Evolutionary conservation across 1,140 invertebrate species (phyloP).

Genomic region (Drosophila sp.): DNA sequence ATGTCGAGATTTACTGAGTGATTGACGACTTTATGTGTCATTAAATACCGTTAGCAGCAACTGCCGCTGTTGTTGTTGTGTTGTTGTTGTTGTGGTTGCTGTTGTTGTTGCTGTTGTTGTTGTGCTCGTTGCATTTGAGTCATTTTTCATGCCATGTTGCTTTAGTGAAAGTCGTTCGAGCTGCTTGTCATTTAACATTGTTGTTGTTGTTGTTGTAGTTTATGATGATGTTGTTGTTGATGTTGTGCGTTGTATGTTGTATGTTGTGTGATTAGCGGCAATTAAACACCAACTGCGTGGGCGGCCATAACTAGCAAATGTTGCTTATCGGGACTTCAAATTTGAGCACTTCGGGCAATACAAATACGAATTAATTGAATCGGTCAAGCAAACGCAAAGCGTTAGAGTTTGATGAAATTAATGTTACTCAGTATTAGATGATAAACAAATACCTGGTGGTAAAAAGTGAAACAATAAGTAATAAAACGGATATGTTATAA

Average conservation of each 20-base stretch:
- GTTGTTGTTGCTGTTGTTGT: conserved; percentile 19
- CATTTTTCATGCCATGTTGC: conserved; percentile 55
- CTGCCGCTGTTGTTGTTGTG: conserved; percentile 20
- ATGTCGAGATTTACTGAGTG: conserved; percentile 80
- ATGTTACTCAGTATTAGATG: not conserved
- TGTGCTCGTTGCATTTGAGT: conserved; percentile 39
- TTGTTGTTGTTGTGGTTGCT: conserved; percentile 16
- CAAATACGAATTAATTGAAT: conserved; percentile 2
- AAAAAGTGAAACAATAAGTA: no score
- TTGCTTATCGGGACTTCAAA: conserved; percentile 18
- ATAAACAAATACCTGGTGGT: not conserved
- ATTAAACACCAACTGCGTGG: conserved; percentile 59
- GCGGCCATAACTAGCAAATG: conserved; percentile 33
- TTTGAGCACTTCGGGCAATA: conserved; percentile 1
- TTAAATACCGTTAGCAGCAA: conserved; percentile 77
- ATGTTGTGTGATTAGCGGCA: conserved; percentile 59
- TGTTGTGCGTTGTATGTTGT: conserved; percentile 28
- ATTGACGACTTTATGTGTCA: conserved; percentile 83
- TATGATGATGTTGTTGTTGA: conserved; percentile 19
- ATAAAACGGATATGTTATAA: no score
- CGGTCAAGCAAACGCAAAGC: not conserved
- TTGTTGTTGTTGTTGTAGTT: conserved; percentile 7
- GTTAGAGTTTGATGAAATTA: not conserved
- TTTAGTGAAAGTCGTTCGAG: conserved; percentile 46
- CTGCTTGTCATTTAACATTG: conserved; percentile 5